Evolutionary conservation across 2,113 vertebrate genomes (phyloP).

Genomic region (Trogon melanurus): DNA sequence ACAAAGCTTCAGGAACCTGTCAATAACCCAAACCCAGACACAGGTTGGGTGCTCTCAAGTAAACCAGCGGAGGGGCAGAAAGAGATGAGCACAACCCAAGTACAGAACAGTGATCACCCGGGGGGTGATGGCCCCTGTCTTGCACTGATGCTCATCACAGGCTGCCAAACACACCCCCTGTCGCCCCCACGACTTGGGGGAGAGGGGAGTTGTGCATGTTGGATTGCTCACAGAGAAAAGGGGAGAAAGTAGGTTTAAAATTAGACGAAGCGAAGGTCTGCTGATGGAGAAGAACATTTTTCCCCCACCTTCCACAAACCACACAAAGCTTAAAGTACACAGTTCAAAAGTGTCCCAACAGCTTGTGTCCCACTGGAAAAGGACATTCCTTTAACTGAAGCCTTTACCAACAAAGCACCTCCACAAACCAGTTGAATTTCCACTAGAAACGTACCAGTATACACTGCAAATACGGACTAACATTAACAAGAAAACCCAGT

Average conservation of each 20-base stretch:
- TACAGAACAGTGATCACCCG: background rate
- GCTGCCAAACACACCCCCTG: background rate
- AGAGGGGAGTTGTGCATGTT: background rate
- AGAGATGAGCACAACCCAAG: fast-evolving
- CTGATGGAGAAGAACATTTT: background rate
- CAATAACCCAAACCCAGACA: background rate
- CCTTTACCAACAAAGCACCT: background rate
- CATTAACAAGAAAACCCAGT: background rate
- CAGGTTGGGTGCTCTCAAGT: background rate
- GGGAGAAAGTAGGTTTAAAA: slow-evolving; percentile 42
- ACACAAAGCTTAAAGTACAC: background rate
- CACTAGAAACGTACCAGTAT: background rate
- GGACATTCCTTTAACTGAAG: background rate
- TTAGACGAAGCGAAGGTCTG: slow-evolving; percentile 49
- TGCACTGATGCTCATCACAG: background rate
- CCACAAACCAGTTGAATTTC: background rate
- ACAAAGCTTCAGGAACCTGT: background rate
- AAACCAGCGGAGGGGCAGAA: background rate
- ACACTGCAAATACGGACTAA: background rate
- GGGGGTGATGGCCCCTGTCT: background rate
- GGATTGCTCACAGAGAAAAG: background rate
- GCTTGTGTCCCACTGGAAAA: background rate
- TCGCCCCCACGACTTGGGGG: too few species aligned
- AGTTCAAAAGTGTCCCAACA: background rate
- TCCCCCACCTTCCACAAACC: background rate